Percentiles rank a stretch among this genome's conserved stretches.
Evolutionary conservation across 2,888 invertebrate genomes (phyloP).

Genomic region (Drosophila nigricruria): DNA sequence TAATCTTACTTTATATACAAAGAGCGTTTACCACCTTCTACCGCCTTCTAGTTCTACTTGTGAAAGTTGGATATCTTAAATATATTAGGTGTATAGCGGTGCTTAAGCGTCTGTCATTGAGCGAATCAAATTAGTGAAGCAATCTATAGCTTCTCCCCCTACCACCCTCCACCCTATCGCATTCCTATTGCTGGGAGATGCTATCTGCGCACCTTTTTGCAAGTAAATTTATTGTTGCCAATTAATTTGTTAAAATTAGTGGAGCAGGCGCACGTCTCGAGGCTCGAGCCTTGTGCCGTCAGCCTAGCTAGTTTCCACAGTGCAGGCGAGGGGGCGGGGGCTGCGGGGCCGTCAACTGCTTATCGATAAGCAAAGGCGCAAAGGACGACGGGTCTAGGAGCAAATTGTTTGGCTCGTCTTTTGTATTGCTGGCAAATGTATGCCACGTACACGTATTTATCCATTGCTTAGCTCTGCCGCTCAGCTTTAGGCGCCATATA

Average conservation of each 20-base stretch:
- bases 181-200: slow-evolving; percentile 49
- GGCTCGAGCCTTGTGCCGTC: slow-evolving; percentile 9
- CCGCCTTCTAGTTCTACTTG: too few relatives aligned
- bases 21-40: neutral
- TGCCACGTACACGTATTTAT: slow-evolving; percentile 81
- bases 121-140: slow-evolving; percentile 76
- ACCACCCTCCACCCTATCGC: neutral
- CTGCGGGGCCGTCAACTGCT: slow-evolving; percentile 65
- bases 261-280: slow-evolving; percentile 58
- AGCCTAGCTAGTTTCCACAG: slow-evolving; percentile 68
- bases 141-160: slow-evolving; percentile 61
- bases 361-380: slow-evolving; percentile 65
- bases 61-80: slow-evolving; percentile 40
- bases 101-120: slow-evolving; percentile 74
- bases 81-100: slow-evolving; percentile 57
- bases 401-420: slow-evolving; percentile 54
- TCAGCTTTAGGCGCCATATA: slow-evolving; percentile 65
- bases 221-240: slow-evolving; percentile 82
- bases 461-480: slow-evolving; percentile 77
- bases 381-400: slow-evolving; percentile 44
- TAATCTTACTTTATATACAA: neutral
- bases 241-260: slow-evolving; percentile 84
- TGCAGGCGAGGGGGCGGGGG: neutral
- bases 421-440: slow-evolving; percentile 67
- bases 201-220: slow-evolving; percentile 78